A percentile compares a stretch with the other conserved stretches of the same genome.
Conservation (phyloP, 1,140 invertebrate genomes). For the Aphaenogaster ashmeadi region DNA sequence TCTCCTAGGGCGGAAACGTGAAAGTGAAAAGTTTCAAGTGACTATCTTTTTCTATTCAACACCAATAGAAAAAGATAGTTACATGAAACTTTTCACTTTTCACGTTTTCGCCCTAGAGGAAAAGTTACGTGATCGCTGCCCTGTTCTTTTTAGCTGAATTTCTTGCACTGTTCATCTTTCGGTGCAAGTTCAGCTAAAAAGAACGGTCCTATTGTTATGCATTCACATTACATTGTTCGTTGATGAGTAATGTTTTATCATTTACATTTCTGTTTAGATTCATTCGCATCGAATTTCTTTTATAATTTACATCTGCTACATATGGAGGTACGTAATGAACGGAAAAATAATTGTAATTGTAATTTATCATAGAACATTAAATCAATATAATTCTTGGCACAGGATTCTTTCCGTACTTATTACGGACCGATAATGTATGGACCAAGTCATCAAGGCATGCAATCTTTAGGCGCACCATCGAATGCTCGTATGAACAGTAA, state of each 20-base stretch:
- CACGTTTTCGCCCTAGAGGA: no score
- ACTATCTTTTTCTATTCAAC: no score
- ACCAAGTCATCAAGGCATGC: not conserved
- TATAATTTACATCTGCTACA: constrained; percentile 89
- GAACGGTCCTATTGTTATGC: not conserved
- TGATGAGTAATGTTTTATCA: constrained; percentile 58
- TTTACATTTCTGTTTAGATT: constrained; percentile 85
- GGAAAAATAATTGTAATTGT: constrained; percentile 31
- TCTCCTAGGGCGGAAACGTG: no score
- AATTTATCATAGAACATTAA: not conserved
- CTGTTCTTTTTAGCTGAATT: no score
- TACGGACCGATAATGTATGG: constrained; percentile 29
- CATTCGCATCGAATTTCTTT: constrained; percentile 89
- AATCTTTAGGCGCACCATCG: not conserved
- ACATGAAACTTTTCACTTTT: no score
- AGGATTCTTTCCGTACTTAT: constrained; percentile 32
- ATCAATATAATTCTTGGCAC: not conserved
- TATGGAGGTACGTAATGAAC: constrained; percentile 62
- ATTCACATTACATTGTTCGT: constrained; percentile 25
- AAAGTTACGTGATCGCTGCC: no score
- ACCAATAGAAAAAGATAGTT: no score
- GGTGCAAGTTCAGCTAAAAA: no score
- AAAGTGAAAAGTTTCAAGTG: no score
- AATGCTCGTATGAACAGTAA: constrained; percentile 17
- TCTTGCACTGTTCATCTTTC: no score